A percentile compares a stretch with the other conserved stretches of the same genome.
Evolutionary conservation across 2,888 invertebrate genomes (phyloP).

Genomic region (Anthoptus insignis): DNA sequence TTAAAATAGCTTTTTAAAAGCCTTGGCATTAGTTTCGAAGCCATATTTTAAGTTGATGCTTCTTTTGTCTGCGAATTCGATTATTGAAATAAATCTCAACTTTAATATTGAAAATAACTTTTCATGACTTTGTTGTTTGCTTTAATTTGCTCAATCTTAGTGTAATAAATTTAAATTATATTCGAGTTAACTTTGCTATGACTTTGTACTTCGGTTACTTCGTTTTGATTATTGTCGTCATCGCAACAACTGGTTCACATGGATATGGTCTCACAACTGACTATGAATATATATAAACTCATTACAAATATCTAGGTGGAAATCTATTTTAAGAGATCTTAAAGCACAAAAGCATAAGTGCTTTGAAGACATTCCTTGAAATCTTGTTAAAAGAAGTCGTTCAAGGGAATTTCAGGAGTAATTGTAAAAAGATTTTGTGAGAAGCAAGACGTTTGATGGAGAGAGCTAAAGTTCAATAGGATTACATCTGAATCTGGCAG

Average conservation of each 20-base stretch:
- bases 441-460: conserved; percentile 3
- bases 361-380: neutral
- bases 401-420: conserved; percentile 8
- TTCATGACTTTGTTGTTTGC: too few relatives aligned
- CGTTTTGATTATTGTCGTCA: too few relatives aligned
- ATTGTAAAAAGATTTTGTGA: conserved; percentile 20
- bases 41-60: neutral
- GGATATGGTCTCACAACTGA: too few relatives aligned
- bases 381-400: neutral
- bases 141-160: too few relatives aligned
- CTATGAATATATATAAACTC: too few relatives aligned
- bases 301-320: too few relatives aligned
- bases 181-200: neutral
- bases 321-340: too few relatives aligned
- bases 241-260: too few relatives aligned
- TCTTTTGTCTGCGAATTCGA: neutral
- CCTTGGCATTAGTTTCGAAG: neutral
- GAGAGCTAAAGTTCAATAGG: conserved; percentile 22
- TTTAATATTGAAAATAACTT: too few relatives aligned
- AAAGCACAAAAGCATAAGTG: neutral
- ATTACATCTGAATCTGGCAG: conserved; percentile 17
- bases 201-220: too few relatives aligned
- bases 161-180: too few relatives aligned
- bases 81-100: neutral
- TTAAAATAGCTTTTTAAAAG: neutral